Evolutionary conservation across 2,888 invertebrate species (phyloP).

Genomic region (Phengaris alcon): DNA sequence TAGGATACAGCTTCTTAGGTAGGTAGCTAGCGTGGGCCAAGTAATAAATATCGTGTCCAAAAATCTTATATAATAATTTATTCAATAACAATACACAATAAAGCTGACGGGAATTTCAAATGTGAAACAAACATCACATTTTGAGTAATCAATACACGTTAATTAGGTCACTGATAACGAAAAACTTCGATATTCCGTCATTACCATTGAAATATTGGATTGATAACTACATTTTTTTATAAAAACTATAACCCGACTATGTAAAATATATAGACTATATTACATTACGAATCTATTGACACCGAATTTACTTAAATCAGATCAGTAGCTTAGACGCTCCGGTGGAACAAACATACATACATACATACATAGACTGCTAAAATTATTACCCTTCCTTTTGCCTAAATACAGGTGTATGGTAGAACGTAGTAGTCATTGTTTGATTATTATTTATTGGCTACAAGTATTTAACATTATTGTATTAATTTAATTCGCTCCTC

Average conservation of each 20-base stretch:
- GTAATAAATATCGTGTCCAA: no score
- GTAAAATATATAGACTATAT: no score
- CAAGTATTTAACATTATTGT: neutral
- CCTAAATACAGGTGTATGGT: no score
- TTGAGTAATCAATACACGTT: neutral
- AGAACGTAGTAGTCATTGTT: neutral
- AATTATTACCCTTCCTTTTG: no score
- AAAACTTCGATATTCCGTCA: constrained; percentile 15
- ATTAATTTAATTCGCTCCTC: neutral
- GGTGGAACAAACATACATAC: no score
- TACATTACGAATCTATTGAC: no score
- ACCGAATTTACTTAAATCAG: no score
- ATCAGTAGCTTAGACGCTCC: no score
- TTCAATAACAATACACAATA: neutral
- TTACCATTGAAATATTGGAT: neutral
- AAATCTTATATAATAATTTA: neutral
- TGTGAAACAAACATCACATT: neutral
- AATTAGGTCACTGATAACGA: constrained; percentile 2
- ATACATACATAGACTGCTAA: no score
- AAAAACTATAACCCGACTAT: no score
- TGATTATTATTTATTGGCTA: neutral
- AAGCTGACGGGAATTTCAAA: neutral
- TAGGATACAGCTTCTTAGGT: no score
- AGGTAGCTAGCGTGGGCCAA: no score
- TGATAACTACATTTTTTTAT: neutral